Base-by-base conservation (phyloP, 2,113 vertebrate species). In the Alaudala cheleensis region DNA sequence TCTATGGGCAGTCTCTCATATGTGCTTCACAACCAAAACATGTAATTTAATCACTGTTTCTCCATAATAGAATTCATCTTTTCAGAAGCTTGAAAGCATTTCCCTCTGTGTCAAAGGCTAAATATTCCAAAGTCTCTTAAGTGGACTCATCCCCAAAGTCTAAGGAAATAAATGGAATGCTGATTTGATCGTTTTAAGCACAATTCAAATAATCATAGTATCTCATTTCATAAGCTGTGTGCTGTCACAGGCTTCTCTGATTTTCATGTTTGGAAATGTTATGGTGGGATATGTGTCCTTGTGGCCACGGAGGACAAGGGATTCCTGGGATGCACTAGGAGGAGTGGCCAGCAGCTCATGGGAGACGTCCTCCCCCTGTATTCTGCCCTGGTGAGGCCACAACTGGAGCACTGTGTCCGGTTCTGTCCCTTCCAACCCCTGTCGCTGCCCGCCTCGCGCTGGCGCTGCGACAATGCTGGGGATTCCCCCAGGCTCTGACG, bases 91-190 rank as follows among this genome's bases (percentile, higher is more conserved):
- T 86, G 26, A 31, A 79, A 82, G 24, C 10, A 0, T 64, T 50
- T 77, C 53, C n/a, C 42, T 88, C 34, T 73, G 71, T 92, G 76
- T 94, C 76, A 88, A 77, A 92, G 79, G 86, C 67, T 86, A 90
- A 94, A 85, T 86, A 92, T 66, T 60, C 47, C 72, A 51, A 62
- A 78, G 78, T 14, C 71, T 6, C 6, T 34, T 42, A 70, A 90
- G 60, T 73, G 70, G 54, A 42, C 84, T 87, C 56, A 1, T 65
- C 16, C 42, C 31, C 73, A 14, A 72, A 64, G 49, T 33, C 58
- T 58, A 42, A 72, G 73, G 61, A 89, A 94, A 87, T 69, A 87
- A 92, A 90, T 58, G 47, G 54, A 80, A 65, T n/a, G 42, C 64
- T 95, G 88, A 90, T 92, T 90, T 86, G 78, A 37, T 70, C 28